Conservation (phyloP, 1,140 invertebrate genomes). For the Pachyrhynchus sulphureomaculatus region DNA sequence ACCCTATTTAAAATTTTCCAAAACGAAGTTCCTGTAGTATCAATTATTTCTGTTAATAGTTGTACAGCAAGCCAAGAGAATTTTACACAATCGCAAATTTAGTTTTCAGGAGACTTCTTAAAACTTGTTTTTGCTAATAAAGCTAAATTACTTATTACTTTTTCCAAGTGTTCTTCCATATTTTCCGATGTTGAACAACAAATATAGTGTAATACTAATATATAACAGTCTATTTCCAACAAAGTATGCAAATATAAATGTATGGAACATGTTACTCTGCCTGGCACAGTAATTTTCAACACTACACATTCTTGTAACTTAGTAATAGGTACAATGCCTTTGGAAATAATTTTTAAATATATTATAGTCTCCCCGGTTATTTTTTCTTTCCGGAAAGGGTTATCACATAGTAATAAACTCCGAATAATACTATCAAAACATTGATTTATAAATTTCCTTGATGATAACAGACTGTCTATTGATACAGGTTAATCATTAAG, state of each 20-base stretch:
- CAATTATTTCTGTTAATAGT: slow-evolving; percentile 28
- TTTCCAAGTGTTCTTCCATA: slow-evolving; percentile 24
- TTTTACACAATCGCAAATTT: slow-evolving; percentile 37
- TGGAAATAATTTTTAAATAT: slow-evolving; percentile 17
- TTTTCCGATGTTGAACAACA: slow-evolving; percentile 13
- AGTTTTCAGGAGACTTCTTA: slow-evolving; percentile 18
- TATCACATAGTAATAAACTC: slow-evolving; percentile 22
- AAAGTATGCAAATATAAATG: slow-evolving; percentile 43
- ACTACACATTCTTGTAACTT: too few relatives aligned
- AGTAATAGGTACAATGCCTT: slow-evolving; percentile 17
- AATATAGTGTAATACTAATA: slow-evolving; percentile 29
- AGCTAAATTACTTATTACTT: slow-evolving; percentile 34
- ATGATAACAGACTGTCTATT: slow-evolving; percentile 12
- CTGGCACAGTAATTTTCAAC: slow-evolving; percentile 21
- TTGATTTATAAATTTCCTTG: slow-evolving; percentile 33
- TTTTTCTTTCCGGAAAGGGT: slow-evolving; percentile 11
- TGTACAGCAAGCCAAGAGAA: slow-evolving; percentile 33
- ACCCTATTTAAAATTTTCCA: slow-evolving; percentile 38
- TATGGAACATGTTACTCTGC: slow-evolving; percentile 28
- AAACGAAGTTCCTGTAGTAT: slow-evolving; percentile 21
- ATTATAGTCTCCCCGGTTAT: slow-evolving; percentile 17
- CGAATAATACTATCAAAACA: slow-evolving; percentile 27
- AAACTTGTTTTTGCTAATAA: slow-evolving; percentile 28
- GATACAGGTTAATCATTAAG: slow-evolving; percentile 18
- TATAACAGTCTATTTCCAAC: slow-evolving; percentile 38